Base-by-base conservation (phyloP, 1,140 invertebrate species). In the Solenopsis fugax region DNA sequence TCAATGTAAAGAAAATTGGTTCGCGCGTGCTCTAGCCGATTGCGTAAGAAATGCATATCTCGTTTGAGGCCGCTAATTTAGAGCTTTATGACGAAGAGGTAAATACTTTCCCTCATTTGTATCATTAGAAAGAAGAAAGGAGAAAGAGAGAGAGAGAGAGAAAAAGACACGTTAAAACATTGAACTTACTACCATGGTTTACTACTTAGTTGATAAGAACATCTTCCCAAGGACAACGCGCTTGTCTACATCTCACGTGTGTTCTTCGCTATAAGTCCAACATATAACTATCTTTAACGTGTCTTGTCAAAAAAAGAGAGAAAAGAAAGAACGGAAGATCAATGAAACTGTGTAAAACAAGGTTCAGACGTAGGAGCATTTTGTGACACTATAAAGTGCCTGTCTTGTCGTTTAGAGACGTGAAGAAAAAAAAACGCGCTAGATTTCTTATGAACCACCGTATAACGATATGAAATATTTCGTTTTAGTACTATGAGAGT, bases 351-450 rank as follows among this genome's bases (percentile, higher is more conserved):
- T 93, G 29, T 29, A 93, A 93, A 92, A 93, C 93, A 94, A 94
- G 93, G 90, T 93, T 94, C 93, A 93, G 90, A 93, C 89, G 90
- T 94, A 94, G 91, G 90, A 93, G 92, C 91, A 92, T 94, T 95
- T 93, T 91, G 93, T 95, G 94, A 95, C 94, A 95, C 93, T 95
- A 93, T 93, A 94, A 95, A 95, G 94, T 95, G 94, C 94, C 94
- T 95, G 93, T 94, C 93, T 93, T 94, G 93, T 95, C 93, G 92
- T 94, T 93, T 94, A 94, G 93, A 94, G 86, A 93, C 90, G 93
- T 92, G 90, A 92, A 93, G 90, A 82, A 82, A 37, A 84, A 80
- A 77, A 78, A 93, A 92, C 78, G 91, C 87, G 91, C 86, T 91
- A 93, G 92, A 93, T 92, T 93, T 88, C 92, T 93, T 89, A 91